Evolutionary conservation across 2,888 invertebrate genomes (phyloP).

Genomic region (Drosophila neonasuta): DNA sequence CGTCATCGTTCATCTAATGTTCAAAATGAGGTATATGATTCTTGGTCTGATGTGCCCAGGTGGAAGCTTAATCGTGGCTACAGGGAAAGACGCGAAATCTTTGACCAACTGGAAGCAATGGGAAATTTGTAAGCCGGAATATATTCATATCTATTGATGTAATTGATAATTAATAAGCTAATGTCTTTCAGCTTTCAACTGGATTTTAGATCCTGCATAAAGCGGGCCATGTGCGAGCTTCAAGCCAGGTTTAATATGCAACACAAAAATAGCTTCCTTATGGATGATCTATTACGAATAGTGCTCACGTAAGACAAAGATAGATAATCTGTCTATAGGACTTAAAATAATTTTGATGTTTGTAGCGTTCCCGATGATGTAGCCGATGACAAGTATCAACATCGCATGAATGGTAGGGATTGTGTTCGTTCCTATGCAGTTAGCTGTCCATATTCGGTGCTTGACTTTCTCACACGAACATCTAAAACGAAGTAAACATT

Average conservation of each 20-base stretch:
- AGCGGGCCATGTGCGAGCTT: conserved; percentile 87
- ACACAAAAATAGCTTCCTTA: conserved; percentile 82
- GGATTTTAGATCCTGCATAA: conserved; percentile 83
- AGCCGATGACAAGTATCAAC: conserved; percentile 47
- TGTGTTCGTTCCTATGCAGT: conserved; percentile 50
- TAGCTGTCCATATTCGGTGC: conserved; percentile 60
- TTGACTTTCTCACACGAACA: conserved; percentile 49
- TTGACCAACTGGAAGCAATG: conserved; percentile 64
- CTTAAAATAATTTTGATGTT: background rate
- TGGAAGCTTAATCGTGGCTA: conserved; percentile 64
- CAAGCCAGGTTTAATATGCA: conserved; percentile 83
- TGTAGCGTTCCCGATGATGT: conserved; percentile 55
- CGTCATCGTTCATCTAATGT: background rate
- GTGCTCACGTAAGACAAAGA: conserved; percentile 84
- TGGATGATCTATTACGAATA: conserved; percentile 86
- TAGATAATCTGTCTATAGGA: background rate
- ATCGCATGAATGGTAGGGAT: conserved; percentile 25
- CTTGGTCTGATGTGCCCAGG: conserved; percentile 38
- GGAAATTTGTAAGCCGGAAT: conserved; percentile 57
- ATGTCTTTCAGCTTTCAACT: conserved; percentile 47
- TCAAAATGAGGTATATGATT: conserved; percentile 34
- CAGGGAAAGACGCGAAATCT: conserved; percentile 69
- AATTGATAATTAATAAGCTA: background rate
- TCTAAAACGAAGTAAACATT: conserved; percentile 30
- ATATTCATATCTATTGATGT: background rate